Conservation (phyloP, 2,113 vertebrate species). For the Vulpes lagopus region DNA sequence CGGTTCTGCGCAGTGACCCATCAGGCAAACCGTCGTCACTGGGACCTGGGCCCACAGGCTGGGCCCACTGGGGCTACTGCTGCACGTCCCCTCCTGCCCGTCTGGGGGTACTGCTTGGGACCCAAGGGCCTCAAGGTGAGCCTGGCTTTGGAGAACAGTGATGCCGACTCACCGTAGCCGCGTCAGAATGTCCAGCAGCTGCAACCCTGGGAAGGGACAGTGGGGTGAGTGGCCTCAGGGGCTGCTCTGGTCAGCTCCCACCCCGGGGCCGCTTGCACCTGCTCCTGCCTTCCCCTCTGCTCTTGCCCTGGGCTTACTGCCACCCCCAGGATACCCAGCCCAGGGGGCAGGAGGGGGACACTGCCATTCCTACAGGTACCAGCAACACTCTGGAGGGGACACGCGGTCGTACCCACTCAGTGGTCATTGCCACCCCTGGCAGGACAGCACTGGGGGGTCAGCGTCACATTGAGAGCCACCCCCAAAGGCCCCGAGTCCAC, state of each 20-base stretch:
- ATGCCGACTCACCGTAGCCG: conserved; percentile 92
- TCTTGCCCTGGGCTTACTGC: fast-evolving
- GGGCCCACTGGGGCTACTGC: neutral
- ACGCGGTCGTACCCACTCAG: fast-evolving
- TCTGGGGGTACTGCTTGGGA: fast-evolving
- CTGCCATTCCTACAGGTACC: fast-evolving
- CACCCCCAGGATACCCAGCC: neutral
- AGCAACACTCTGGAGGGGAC: neutral
- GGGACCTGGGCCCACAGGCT: no score
- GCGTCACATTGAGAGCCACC: neutral
- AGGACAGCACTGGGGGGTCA: neutral
- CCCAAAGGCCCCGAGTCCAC: neutral
- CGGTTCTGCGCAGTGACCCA: fast-evolving
- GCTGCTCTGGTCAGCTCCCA: no score
- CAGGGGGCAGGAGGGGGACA: fast-evolving
- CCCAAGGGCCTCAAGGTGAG: neutral
- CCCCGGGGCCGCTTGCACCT: fast-evolving
- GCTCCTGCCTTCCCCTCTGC: fast-evolving
- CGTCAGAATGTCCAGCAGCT: conserved; percentile 94
- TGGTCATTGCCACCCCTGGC: neutral
- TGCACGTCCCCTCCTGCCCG: fast-evolving
- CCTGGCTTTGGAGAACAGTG: neutral
- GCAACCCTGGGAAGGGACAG: conserved; percentile 90
- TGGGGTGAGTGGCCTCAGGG: fast-evolving
- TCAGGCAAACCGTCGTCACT: no score